Evolutionary conservation across 2,797 vertebrate species (phyloP), one percentile per base, ranked within the genome.

Genomic region (Picus viridis): DNA sequence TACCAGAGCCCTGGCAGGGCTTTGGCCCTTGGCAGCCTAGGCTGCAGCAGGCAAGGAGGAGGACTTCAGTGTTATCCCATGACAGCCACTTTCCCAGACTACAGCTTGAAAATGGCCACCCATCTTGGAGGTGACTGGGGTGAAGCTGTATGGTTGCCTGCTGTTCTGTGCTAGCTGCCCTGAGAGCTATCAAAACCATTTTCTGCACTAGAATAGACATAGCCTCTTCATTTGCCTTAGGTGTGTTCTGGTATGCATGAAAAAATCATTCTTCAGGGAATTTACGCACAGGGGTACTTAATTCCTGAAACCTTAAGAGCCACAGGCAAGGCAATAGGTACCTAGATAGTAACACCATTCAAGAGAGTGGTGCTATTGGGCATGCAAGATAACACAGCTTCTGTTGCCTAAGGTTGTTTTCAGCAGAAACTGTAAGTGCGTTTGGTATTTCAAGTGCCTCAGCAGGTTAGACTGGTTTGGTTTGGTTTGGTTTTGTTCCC

Each of bases 371-470:
- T 87, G 86, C 62, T 92, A 27, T 43, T n/a, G 75, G 90, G 75
- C 58, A 89, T 88, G 86, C 86, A 94, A 95, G 94, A 94, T 47
- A 94, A 84, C 75, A 85, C 93, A 96, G 89, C 75, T 95, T 72
- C 82, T 77, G 54, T 83, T 89, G 84, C 90, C 94, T 80, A 45
- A 71, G 84, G 92, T 80, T 95, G 84, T 95, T 95, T 94, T 93
- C 7, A 0, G 51, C 84, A 95, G 89, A 83, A 95, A 90, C 72
- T 67, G 12, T 89, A 78, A 89, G 36, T 58, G 34, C 27, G 89
- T 92, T 83, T 68, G 69, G 58, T 85, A 92, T 92, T 90, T 87
- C 62, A 68, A 87, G 72, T 62, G 51, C 36, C 36, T 74, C 59
- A 83, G 56, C 94, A 77, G 79, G 94, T 89, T 70, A 85, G 84